A percentile compares a stretch with the other conserved stretches of the same genome.
Evolutionary conservation across 2,888 invertebrate species (phyloP).

Genomic region (Julus scanicus): DNA sequence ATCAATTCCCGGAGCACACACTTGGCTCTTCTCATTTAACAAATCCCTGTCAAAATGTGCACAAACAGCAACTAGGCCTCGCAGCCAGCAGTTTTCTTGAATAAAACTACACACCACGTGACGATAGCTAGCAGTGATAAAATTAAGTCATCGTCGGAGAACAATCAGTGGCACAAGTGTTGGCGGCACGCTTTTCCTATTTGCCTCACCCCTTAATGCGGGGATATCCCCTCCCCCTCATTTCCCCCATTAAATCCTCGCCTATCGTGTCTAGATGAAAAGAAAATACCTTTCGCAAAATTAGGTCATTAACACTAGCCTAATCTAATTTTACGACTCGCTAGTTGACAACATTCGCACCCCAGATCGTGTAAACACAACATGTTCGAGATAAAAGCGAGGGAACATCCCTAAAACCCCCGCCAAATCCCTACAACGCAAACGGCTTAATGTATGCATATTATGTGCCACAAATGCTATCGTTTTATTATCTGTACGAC

Average conservation of each 20-base stretch:
- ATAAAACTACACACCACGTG: too few species aligned
- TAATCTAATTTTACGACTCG: slow-evolving; percentile 11
- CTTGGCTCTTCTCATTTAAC: too few species aligned
- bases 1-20: too few species aligned
- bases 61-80: too few species aligned
- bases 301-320: slow-evolving; percentile 19
- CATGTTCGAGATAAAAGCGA: slow-evolving; percentile 15
- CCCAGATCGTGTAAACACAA: slow-evolving; percentile 11
- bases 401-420: not conserved
- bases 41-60: too few species aligned
- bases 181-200: not conserved
- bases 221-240: slow-evolving; percentile 12
- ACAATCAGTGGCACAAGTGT: not conserved
- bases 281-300: slow-evolving; percentile 19
- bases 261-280: slow-evolving; percentile 11
- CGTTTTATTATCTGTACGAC: not conserved
- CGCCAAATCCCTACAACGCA: not conserved
- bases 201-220: not conserved
- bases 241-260: slow-evolving; percentile 18
- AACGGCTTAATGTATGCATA: not conserved
- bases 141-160: not conserved
- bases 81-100: too few species aligned
- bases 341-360: slow-evolving; percentile 19
- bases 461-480: not conserved
- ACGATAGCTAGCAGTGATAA: not conserved